Evolutionary conservation across 2,888 invertebrate species (phyloP).

Genomic region (Xestia xanthographa): DNA sequence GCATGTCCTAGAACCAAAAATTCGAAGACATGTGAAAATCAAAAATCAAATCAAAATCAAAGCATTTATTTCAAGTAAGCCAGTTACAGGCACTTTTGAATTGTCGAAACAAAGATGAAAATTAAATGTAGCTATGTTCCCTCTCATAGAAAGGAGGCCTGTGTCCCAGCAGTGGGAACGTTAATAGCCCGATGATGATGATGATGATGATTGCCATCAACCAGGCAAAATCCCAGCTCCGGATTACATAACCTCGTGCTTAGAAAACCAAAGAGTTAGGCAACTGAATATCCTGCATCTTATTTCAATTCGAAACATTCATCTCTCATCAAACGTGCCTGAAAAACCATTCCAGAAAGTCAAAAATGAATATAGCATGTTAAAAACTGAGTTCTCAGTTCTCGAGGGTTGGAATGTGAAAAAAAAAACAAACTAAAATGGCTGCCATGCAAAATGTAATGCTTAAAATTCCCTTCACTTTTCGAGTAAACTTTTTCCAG

Average conservation of each 20-base stretch:
- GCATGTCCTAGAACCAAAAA: too few species aligned
- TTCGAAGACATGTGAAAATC: too few species aligned
- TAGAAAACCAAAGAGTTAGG: too few species aligned
- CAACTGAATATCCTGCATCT: not conserved
- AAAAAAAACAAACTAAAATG: slow-evolving; percentile 24
- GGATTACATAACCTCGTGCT: not conserved
- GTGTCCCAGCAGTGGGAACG: too few species aligned
- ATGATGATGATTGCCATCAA: too few species aligned
- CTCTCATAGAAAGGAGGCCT: too few species aligned
- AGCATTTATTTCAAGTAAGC: too few species aligned
- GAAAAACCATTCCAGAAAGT: slow-evolving; percentile 1
- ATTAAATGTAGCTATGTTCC: too few species aligned
- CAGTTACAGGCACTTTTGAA: too few species aligned
- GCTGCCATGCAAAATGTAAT: slow-evolving; percentile 22
- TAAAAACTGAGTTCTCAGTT: not conserved
- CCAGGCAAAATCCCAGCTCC: not conserved
- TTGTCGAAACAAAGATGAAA: too few species aligned
- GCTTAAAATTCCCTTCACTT: slow-evolving; percentile 16
- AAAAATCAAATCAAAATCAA: too few species aligned
- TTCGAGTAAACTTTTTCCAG: slow-evolving; percentile 9
- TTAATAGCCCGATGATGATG: too few species aligned
- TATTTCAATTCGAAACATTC: not conserved
- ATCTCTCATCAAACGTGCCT: slow-evolving; percentile 1
- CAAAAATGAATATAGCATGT: not conserved
- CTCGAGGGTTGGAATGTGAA: slow-evolving; percentile 1